A percentile compares a stretch with the other conserved stretches of the same genome.
phyloP scores from a whole-genome alignment of 2,113 vertebrate genomes.

The Gambusia holbrooki region DNA sequence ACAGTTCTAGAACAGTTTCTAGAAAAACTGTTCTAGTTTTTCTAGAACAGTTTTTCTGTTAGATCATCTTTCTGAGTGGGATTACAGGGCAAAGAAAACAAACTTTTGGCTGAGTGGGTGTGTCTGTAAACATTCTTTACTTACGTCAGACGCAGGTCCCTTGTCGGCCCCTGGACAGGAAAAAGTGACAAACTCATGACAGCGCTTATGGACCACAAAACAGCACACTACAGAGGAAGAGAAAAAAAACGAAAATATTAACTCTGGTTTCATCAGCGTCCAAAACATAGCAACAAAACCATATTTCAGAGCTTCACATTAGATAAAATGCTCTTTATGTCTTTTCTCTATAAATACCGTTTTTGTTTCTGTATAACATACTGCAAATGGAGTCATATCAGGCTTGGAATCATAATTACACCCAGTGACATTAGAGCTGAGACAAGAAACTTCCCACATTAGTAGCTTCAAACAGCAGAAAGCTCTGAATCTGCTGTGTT shows the following conservation, averaged over 20 bases:
- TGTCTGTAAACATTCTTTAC: conserved; percentile 32
- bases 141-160: conserved; percentile 80
- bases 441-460: conserved; percentile 33
- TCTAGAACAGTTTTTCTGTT: background rate
- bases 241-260: conserved; percentile 7
- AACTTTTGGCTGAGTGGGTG: background rate
- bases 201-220: conserved; percentile 82
- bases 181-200: conserved; percentile 83
- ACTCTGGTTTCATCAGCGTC: background rate
- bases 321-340: background rate
- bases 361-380: conserved; percentile 7
- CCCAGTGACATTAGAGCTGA: conserved; percentile 37
- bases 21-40: too few species aligned
- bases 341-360: conserved; percentile 34
- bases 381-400: conserved; percentile 22
- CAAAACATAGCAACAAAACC: conserved; percentile 18
- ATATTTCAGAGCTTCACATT: conserved; percentile 27
- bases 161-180: conserved; percentile 82
- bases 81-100: background rate
- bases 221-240: conserved; percentile 70
- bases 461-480: conserved; percentile 31
- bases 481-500: conserved; percentile 13
- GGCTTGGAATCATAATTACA: conserved; percentile 13
- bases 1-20: too few species aligned
- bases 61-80: background rate